Base-by-base conservation (phyloP, 2,113 vertebrate species). In the Boleophthalmus pectinirostris region DNA sequence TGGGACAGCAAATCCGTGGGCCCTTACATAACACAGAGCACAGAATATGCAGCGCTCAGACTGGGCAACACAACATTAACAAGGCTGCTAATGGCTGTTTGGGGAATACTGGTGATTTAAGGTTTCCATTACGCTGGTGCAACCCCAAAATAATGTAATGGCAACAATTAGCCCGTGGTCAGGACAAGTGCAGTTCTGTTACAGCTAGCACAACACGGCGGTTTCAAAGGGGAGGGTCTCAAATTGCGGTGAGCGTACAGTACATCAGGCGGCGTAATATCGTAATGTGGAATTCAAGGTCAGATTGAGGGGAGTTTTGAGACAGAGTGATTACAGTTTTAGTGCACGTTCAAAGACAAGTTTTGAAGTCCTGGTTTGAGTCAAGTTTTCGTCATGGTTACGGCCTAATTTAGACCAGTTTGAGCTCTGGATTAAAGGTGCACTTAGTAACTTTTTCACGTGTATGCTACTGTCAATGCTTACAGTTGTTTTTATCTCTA, bases 81-180 rank as follows among this genome's bases (percentile, higher is more conserved):
- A 69, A 38, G 35, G 23, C 49, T 33, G 24, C 38, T 74, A 69
- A 81, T 45, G 51, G 65, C 53, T 47, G 53, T 61, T 69, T 43
- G 73, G 81, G 70, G 72, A 78, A 66, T 66, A 65, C 25, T 38
- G 16, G 16, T 58, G 72, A 81, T 74, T 79, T 79, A 76, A 72
- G 49, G 67, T 69, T 76, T 72, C 66, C 54, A 82, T 72, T 80
- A 70, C 6, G 10, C 25, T 21, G 21, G 33, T 65, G 51, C 54
- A 49, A 65, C 18, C 24, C 9, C 18, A 49, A 58, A 76, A 77
- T 77, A 63, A 66, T 67, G 21, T 58, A 38, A 38, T 25, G 72
- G 51, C 75, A 75, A 68, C 67, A 33, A 66, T 73, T 66, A 60
- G 0, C 61, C 51, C 51, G 18, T 56, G 38, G 18, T 58, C 49